Evolutionary conservation across 2,113 vertebrate species (phyloP), one percentile per base, ranked within the genome.

Genomic region (Pteruthius melanotis): DNA sequence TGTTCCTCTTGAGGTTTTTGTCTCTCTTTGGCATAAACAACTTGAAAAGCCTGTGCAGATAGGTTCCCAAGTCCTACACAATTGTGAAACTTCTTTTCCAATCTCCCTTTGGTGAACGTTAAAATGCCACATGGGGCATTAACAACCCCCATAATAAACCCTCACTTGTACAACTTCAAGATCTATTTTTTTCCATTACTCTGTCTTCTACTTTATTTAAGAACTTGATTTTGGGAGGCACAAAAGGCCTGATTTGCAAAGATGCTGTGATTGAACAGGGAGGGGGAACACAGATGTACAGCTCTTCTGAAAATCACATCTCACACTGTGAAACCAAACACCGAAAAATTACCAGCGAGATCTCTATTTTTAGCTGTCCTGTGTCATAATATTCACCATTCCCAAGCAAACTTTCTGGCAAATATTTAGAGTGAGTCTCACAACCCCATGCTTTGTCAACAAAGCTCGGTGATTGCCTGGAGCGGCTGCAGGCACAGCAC

Each of bases 181-280:
- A 44, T 57, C 33, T 72, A 10, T 27, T 77, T 88, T 83, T 84
- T 86, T 28, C 27, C 26, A 66, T 66, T 70, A 35, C 15, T 74
- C 28, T 40, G 10, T 63, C 81, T 89, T 47, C 47, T 71, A 8
- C 72, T 69, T 77, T 64, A 69, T 59, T 78, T 75, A 91, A 89
- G 65, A 81, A 23, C 69, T 84, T 87, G 40, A 82, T 84, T 94
- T 71, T 26, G 13, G 42, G 52, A 80, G 50, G 45, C 63, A 93
- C 63, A 91, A 93, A 93, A 77, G 54, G 68, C 75, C 79, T 80
- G 66, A 92, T 92, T 90, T 88, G 28, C 44, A 82, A 87, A 94
- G 74, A 52, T 5, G 52, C 31, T 75, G 66, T 57, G 50, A 69
- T 3, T 90, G 63, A 94, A 74, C 6, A 13, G 31, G 37, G 11